A percentile compares a stretch with the other conserved stretches of the same genome.
Evolutionary conservation across 2,797 vertebrate species (phyloP).

Genomic region (Threskiornis aethiopicus): DNA sequence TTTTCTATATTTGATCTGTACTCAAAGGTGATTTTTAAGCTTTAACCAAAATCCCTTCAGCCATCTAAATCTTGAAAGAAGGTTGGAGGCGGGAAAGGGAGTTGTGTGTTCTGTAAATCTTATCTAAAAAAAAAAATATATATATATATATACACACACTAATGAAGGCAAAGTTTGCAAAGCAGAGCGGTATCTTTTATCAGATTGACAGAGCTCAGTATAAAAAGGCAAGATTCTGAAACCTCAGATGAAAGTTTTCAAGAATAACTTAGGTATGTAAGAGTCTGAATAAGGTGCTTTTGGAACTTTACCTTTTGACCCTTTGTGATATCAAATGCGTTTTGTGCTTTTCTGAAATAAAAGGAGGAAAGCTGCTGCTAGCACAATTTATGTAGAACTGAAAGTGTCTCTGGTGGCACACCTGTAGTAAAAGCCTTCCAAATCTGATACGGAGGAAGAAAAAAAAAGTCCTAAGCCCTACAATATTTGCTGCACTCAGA

Average conservation of each 20-base stretch:
- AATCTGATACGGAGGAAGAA: background rate
- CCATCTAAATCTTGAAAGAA: background rate
- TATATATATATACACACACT: rapidly evolving
- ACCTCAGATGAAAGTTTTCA: background rate
- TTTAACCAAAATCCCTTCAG: background rate
- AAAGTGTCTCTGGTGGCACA: background rate
- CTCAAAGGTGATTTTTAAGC: background rate
- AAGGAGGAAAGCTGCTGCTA: background rate
- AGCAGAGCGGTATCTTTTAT: background rate
- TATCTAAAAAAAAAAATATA: background rate
- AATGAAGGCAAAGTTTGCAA: background rate
- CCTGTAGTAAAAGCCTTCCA: background rate
- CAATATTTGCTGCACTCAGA: background rate
- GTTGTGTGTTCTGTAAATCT: background rate
- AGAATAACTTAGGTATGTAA: background rate
- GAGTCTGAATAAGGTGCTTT: background rate
- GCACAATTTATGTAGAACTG: background rate
- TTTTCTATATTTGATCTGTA: background rate
- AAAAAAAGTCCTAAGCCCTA: background rate
- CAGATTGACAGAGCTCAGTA: background rate
- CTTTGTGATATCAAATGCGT: background rate
- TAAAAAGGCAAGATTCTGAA: background rate
- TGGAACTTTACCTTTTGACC: background rate
- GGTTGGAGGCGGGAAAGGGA: background rate
- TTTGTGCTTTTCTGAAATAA: background rate